Evolutionary conservation across 1,140 invertebrate species (phyloP).

Genomic region (Aphis gossypii): DNA sequence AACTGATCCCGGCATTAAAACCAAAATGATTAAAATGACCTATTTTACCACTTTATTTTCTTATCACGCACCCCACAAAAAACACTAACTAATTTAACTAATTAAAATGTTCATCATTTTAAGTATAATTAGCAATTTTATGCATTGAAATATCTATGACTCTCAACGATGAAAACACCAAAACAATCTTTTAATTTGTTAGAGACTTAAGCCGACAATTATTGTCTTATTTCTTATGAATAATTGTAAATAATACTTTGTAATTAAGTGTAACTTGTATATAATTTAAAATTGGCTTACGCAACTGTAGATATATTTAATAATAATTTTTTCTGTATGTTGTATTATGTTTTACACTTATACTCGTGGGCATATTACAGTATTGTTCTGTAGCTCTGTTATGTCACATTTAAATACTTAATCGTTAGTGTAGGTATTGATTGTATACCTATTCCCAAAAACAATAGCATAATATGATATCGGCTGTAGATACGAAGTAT

Average conservation of each 20-base stretch:
- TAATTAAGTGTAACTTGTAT: background rate
- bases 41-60: too few relatives aligned
- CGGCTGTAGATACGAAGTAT: background rate
- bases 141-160: background rate
- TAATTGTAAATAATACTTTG: background rate
- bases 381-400: background rate
- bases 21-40: too few relatives aligned
- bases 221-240: background rate
- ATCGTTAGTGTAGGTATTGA: background rate
- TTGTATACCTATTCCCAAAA: background rate
- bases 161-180: background rate
- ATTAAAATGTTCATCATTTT: too few relatives aligned
- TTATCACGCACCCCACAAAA: too few relatives aligned
- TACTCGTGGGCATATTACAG: background rate
- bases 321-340: background rate
- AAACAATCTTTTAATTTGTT: background rate
- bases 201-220: background rate
- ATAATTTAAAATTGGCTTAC: background rate
- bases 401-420: conserved; percentile 14
- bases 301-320: background rate
- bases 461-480: background rate
- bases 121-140: too few relatives aligned
- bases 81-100: too few relatives aligned
- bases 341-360: background rate
- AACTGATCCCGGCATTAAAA: too few relatives aligned